These are phyloP conservation scores for Myotis findleyi DNA, from an alignment of 2,797 vertebrate genomes.

Conservation along the genomic window DNA sequence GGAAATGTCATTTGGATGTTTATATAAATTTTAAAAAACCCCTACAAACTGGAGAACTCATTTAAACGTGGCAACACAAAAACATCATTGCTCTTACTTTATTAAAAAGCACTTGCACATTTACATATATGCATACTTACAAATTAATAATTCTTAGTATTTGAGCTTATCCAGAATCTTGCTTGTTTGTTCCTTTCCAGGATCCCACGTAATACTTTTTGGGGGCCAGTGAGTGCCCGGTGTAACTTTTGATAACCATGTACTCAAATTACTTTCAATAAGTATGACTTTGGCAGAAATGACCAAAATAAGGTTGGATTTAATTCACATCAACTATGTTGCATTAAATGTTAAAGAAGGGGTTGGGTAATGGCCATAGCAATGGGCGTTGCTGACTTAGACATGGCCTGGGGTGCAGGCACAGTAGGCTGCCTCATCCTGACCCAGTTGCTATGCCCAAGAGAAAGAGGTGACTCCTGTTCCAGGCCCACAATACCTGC, in stretches of 20 bases:
- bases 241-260: neutral
- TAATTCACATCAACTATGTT: neutral
- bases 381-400: constrained; percentile 70
- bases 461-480: constrained; percentile 94
- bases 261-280: neutral
- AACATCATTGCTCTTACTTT: neutral
- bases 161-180: neutral
- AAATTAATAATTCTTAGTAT: neutral
- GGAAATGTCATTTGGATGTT: neutral
- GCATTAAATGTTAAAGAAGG: neutral
- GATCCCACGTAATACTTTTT: neutral
- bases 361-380: neutral
- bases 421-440: constrained; percentile 83
- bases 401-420: constrained; percentile 88
- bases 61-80: neutral
- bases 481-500: constrained; percentile 90
- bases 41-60: neutral
- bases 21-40: neutral
- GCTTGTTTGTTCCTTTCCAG: neutral
- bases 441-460: constrained; percentile 91
- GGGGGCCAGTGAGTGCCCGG: neutral
- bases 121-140: neutral
- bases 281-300: neutral
- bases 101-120: neutral
- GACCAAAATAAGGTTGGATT: neutral